Evolutionary conservation across 2,113 vertebrate genomes (phyloP), one percentile per base, ranked within the genome.

Genomic region (Mus pahari): DNA sequence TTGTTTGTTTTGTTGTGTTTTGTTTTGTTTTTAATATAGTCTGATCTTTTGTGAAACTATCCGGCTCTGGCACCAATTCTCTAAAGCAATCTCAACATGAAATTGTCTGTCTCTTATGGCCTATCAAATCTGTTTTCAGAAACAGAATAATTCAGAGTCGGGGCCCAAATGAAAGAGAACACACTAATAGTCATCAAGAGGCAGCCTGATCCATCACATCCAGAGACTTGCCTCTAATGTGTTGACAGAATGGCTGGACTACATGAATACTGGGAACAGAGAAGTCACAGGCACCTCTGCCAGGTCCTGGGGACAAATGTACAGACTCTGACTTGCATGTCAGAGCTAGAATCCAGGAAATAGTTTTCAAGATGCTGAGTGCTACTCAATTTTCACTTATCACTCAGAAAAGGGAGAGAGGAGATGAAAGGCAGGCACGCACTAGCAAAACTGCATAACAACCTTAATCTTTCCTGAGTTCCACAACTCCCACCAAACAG

Each of bases 341-440:
- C 84, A 93, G 66, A 79, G 64, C 50, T 68, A 96, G 22, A 70
- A n/a, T 79, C 58, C 84, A 96, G 77, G 78, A 70, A 58, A n/a
- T 19, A 24, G 6, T 39, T n/a, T 74, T 36, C 68, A 87, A 55
- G 24, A 22, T 39, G 50, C 50, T 33, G 0, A 31, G 36, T 22
- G n/a, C 55, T 83, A 89, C 31, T 93, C 71, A 62, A 39, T 55
- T 48, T 70, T 71, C 28, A 93, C 64, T 84, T 91, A 66, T 82
- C 96, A 89, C n/a, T 42, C 45, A 86, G 91, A 94, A 94, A 92
- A 45, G 60, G 60, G 42, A 90, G 50, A 75, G 87, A 95, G 83
- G 68, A 89, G 48, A 82, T 94, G 31, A 70, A 89, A 94, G 39
- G 45, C 5, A 13, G 13, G 48, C 24, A 53, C 6, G 48, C 33